Percentiles rank a stretch among this genome's conserved stretches.
Evolutionary conservation across 2,888 invertebrate genomes (phyloP).

Genomic region (Blastobasis lacticolella): DNA sequence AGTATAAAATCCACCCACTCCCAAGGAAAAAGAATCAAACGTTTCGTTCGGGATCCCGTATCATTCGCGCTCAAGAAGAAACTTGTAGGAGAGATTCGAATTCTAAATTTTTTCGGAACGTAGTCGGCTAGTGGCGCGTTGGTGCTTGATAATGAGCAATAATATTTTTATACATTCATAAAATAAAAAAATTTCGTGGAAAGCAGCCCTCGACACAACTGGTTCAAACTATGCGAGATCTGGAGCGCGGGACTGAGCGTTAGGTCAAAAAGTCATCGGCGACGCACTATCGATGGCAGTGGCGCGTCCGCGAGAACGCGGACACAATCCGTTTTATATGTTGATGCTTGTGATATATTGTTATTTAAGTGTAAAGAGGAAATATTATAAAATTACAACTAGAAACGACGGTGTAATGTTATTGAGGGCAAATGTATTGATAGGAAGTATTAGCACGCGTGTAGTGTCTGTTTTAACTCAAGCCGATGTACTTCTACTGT

Average conservation of each 20-base stretch:
- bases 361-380: slow-evolving; percentile 72
- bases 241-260: slow-evolving; percentile 28
- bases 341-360: slow-evolving; percentile 74
- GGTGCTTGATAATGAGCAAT: slow-evolving; percentile 73
- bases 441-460: slow-evolving; percentile 61
- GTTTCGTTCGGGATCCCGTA: slow-evolving; percentile 41
- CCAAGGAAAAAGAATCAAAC: slow-evolving; percentile 20
- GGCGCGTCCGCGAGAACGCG: slow-evolving; percentile 11
- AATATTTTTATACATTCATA: slow-evolving; percentile 75
- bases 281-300: slow-evolving; percentile 20
- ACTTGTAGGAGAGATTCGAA: slow-evolving; percentile 56
- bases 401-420: slow-evolving; percentile 53
- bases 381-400: slow-evolving; percentile 60
- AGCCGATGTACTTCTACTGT: slow-evolving; percentile 23
- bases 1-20: not conserved
- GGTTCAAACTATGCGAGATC: slow-evolving; percentile 8
- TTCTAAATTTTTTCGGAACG: slow-evolving; percentile 59
- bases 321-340: slow-evolving; percentile 53
- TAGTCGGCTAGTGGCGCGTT: slow-evolving; percentile 70
- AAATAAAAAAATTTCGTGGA: slow-evolving; percentile 53
- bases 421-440: slow-evolving; percentile 42
- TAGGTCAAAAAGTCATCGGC: slow-evolving; percentile 56
- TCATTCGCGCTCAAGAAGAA: slow-evolving; percentile 58
- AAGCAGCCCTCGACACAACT: slow-evolving; percentile 43
- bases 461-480: slow-evolving; percentile 42